Evolutionary conservation across 2,797 vertebrate species (phyloP).

Genomic region (Ceryle rudis): DNA sequence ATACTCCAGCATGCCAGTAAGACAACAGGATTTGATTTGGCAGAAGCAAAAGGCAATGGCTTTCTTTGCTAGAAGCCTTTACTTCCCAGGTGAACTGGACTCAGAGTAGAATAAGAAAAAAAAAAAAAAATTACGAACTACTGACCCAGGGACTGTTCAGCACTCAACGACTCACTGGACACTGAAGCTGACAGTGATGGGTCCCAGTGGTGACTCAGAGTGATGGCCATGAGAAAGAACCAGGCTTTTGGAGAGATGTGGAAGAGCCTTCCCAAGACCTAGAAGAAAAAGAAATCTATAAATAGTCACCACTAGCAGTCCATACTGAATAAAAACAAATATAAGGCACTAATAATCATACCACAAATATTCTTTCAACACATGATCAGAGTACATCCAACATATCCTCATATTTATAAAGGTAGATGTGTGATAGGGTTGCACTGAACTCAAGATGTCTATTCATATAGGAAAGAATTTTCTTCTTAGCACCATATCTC

Average conservation of each 20-base stretch:
- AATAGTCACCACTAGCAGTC: background rate
- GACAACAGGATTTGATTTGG: background rate
- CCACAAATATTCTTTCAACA: background rate
- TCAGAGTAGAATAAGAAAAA: accelerated
- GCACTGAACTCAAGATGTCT: background rate
- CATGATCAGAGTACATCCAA: background rate
- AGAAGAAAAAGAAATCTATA: background rate
- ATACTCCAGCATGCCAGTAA: background rate
- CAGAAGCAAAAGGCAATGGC: background rate
- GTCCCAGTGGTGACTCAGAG: background rate
- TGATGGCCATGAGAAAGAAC: background rate
- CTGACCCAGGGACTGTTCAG: background rate
- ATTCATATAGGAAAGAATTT: background rate
- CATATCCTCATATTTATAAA: background rate
- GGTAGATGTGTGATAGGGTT: background rate
- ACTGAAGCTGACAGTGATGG: background rate
- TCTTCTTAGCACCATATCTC: background rate
- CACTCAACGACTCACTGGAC: background rate
- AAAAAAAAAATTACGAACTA: background rate
- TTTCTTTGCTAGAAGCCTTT: background rate
- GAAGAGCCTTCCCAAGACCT: background rate
- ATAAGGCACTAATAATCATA: background rate
- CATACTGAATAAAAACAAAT: background rate
- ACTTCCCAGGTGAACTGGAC: background rate
- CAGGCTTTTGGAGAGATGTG: background rate